A percentile compares a stretch with the other conserved stretches of the same genome.
Evolutionary conservation across 2,888 invertebrate genomes (phyloP).

Genomic region (Brenthis hecate): DNA sequence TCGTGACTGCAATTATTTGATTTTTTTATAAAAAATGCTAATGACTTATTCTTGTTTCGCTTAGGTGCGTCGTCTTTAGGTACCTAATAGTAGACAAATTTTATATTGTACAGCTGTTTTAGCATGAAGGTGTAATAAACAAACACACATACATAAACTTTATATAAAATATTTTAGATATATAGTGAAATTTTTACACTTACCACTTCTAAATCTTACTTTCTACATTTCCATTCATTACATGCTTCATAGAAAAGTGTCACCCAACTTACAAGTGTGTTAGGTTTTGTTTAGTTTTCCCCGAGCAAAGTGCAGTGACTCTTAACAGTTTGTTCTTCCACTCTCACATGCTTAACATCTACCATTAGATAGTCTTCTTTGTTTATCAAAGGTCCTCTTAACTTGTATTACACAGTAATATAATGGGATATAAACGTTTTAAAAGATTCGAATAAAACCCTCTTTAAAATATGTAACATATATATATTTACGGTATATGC

Average conservation of each 20-base stretch:
- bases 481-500: background rate
- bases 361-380: conserved; percentile 9
- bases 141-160: no score
- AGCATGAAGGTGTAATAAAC: no score
- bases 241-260: conserved; percentile 4
- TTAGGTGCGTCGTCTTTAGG: no score
- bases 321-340: conserved; percentile 20
- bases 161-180: no score
- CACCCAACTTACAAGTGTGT: conserved; percentile 16
- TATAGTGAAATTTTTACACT: no score
- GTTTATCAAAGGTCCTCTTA: conserved; percentile 9
- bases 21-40: no score
- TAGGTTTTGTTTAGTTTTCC: conserved; percentile 18
- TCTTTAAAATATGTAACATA: background rate
- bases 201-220: background rate
- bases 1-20: no score
- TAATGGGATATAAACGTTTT: background rate
- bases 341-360: conserved; percentile 21
- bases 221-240: background rate
- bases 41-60: no score
- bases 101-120: no score
- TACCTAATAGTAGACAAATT: no score
- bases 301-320: conserved; percentile 30
- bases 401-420: background rate
- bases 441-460: background rate